phyloP scores from a whole-genome alignment of 2,113 vertebrate genomes.

The Vidua chalybeata region DNA sequence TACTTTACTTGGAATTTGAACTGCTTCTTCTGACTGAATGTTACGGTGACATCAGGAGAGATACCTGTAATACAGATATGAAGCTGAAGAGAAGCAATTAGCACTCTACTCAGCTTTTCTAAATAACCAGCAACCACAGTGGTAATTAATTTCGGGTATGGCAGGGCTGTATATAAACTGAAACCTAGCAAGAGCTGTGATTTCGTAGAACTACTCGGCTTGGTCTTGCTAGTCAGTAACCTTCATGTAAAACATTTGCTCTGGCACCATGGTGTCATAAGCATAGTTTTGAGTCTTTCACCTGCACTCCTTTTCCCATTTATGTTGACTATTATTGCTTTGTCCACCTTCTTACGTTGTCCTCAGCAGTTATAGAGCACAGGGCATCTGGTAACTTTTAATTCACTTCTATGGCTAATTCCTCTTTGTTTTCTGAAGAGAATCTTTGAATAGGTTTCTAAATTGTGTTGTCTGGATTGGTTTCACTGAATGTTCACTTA shows the following conservation, averaged over 20 bases:
- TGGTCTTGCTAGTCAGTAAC: background rate
- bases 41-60: background rate
- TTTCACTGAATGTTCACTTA: background rate
- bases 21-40: background rate
- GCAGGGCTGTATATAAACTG: background rate
- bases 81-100: background rate
- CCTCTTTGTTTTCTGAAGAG: background rate
- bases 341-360: background rate
- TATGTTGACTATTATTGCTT: background rate
- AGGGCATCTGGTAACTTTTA: background rate
- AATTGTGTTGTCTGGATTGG: background rate
- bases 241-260: background rate
- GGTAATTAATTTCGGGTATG: background rate
- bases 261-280: background rate
- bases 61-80: background rate
- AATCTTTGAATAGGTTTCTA: background rate
- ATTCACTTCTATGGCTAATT: background rate
- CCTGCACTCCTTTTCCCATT: background rate
- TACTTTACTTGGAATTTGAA: background rate
- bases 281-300: background rate
- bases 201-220: background rate
- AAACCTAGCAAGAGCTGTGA: background rate
- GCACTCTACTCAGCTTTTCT: background rate
- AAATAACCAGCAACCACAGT: background rate
- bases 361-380: background rate